Evolutionary conservation across 64 coral and sea anemone species (phyloP).

Genomic region (Orbicella faveolata): DNA sequence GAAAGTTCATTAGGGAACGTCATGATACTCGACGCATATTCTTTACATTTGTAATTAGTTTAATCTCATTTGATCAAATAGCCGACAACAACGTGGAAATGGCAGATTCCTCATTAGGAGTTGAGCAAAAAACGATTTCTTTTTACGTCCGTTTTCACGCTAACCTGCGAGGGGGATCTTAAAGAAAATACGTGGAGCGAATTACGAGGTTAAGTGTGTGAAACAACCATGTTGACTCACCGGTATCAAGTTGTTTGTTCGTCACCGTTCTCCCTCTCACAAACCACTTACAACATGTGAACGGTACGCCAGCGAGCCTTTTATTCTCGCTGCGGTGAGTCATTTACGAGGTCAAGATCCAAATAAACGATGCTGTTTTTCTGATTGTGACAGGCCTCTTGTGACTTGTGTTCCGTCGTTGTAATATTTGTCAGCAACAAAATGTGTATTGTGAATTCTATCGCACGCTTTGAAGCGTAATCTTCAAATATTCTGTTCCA

Average conservation of each 20-base stretch:
- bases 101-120: constrained; percentile 71
- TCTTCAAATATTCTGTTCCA: constrained; percentile 68
- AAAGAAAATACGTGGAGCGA: background rate
- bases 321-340: background rate
- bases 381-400: constrained; percentile 24
- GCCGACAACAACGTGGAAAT: constrained; percentile 90
- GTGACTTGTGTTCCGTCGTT: constrained; percentile 60
- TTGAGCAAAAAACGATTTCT: background rate
- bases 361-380: constrained; percentile 49
- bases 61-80: constrained; percentile 98
- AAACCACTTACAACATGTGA: constrained; percentile 27
- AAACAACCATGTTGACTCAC: constrained; percentile 41
- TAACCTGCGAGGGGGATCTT: background rate
- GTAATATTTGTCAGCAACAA: constrained; percentile 54
- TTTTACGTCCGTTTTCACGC: background rate
- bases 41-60: constrained; percentile 98
- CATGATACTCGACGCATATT: constrained; percentile 86
- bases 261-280: background rate
- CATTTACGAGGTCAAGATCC: constrained; percentile 77
- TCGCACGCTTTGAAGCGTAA: constrained; percentile 68
- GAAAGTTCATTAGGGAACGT: constrained; percentile 91
- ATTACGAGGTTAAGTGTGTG: constrained; percentile 30
- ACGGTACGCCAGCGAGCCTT: constrained; percentile 23
- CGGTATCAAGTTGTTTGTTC: constrained; percentile 38
- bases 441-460: constrained; percentile 62